These are phyloP conservation scores for Diaphora mendica DNA, from an alignment of 2,888 invertebrate species.

Conservation along the genomic window DNA sequence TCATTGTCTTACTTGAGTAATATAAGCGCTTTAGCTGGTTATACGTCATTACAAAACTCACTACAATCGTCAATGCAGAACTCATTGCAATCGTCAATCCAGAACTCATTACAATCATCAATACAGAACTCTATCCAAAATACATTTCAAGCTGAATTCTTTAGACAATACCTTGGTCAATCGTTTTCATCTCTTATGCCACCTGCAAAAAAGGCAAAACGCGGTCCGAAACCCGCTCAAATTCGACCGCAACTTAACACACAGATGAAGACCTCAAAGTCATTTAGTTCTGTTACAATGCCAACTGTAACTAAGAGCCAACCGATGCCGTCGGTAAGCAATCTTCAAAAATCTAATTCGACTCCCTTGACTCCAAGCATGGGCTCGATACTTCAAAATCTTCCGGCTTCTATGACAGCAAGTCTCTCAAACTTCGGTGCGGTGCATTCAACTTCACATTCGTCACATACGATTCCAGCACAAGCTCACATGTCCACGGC, in stretches of 20 bases:
- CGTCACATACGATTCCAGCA: slow-evolving; percentile 56
- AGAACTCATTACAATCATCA: slow-evolving; percentile 65
- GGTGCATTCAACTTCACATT: slow-evolving; percentile 38
- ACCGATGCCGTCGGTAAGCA: slow-evolving; percentile 56
- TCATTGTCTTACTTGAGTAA: slow-evolving; percentile 74
- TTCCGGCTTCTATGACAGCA: slow-evolving; percentile 75
- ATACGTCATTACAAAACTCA: slow-evolving; percentile 61
- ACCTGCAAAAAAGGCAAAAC: slow-evolving; percentile 76
- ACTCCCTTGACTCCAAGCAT: slow-evolving; percentile 70
- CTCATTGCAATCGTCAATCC: slow-evolving; percentile 53
- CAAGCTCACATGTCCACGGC: slow-evolving; percentile 73
- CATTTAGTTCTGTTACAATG: slow-evolving; percentile 41
- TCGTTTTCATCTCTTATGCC: slow-evolving; percentile 69
- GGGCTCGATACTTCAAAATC: slow-evolving; percentile 73
- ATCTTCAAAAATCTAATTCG: slow-evolving; percentile 38
- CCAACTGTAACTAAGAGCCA: slow-evolving; percentile 43
- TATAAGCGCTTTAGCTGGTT: slow-evolving; percentile 72
- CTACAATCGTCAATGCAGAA: background rate
- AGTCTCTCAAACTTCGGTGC: slow-evolving; percentile 63
- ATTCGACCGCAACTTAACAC: slow-evolving; percentile 42
- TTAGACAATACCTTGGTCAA: slow-evolving; percentile 74
- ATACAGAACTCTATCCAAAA: slow-evolving; percentile 38
- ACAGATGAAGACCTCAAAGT: slow-evolving; percentile 58
- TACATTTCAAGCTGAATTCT: slow-evolving; percentile 80
- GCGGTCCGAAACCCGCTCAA: slow-evolving; percentile 66